Base-by-base conservation (phyloP, 2,888 invertebrate genomes). In the Ophioninae sp. region DNA sequence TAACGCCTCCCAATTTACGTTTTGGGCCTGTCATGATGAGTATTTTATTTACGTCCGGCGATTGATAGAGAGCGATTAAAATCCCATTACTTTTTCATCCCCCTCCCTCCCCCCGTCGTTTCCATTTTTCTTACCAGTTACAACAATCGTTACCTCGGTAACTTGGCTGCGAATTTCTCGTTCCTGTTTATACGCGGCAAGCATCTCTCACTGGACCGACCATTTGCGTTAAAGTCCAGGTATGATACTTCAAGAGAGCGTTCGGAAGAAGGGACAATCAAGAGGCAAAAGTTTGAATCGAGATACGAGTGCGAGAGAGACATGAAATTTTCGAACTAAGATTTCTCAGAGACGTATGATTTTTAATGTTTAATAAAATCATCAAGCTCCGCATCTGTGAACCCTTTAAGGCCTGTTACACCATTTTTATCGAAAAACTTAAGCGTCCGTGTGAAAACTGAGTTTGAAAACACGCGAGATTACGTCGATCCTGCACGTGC, bases 1-100 rank as follows among this genome's bases (percentile, higher is more conserved):
- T 23, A 61, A 56, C 56, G 68, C 75, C 75, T 44, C 69, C 73
- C 62, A n/a, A 57, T 72, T 78, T 79, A 81, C 82, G 76, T 80
- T 77, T 70, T 59, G 62, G 81, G 74, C 74, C 69, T 78, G 30
- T 85, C 17, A 50, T 50, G 17, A 50, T 50, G 82, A 82, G 82
- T 85, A 85, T 85, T 74, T 76, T 78, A 80, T 77, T 82, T 67
- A 69, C 80, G 59, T 57, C 69, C 76, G 75, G 76, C 70, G 65
- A 61, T 50, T 75, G 61, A 75, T 75, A 84, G 82, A 79, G 79
- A 84, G 82, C 84, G 64, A 44, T 30, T 20, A 59, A 39, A 61
- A 20, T 74, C 21, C 21, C 59, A 7, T 68, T 23, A 20, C 23
- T 69, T 44, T 21, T 57, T 67, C 20, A 39, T 37, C 37, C 37